phyloP scores from a whole-genome alignment of 1,140 invertebrate genomes.

The Pseudomyrmex gracilis region DNA sequence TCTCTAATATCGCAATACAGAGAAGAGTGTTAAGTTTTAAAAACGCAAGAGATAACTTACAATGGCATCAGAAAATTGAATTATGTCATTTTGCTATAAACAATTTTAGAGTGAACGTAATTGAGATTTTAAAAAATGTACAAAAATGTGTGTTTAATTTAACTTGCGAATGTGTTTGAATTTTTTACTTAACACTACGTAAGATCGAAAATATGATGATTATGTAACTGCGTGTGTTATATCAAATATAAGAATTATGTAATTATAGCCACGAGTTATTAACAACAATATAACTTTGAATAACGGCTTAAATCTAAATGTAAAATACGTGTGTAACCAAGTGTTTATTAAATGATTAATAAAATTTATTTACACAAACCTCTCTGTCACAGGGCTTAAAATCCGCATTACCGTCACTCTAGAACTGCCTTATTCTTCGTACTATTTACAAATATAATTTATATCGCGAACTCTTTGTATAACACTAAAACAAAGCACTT shows the following conservation, averaged over 20 bases:
- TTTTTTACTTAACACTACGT: no score
- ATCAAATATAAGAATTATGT: neutral
- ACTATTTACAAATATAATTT: neutral
- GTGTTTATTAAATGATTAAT: neutral
- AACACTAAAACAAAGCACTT: slow-evolving; percentile 55
- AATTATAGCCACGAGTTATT: slow-evolving; percentile 27
- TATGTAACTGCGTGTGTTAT: no score
- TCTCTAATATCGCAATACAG: neutral
- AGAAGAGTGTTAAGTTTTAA: neutral
- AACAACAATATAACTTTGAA: slow-evolving; percentile 30
- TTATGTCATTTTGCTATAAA: slow-evolving; percentile 8
- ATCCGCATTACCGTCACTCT: neutral
- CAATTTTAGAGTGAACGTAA: neutral
- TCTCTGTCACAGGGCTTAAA: neutral
- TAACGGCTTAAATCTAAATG: slow-evolving; percentile 13
- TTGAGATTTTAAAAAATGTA: neutral
- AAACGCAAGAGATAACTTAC: slow-evolving; percentile 57
- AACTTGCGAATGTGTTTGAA: no score
- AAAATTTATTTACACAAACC: slow-evolving; percentile 8
- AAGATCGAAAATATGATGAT: no score
- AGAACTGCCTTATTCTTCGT: neutral
- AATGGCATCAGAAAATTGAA: slow-evolving; percentile 22
- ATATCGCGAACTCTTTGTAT: neutral
- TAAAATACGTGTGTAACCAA: neutral
- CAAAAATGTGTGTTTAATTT: no score